Evolutionary conservation across 1,140 invertebrate genomes (phyloP), one percentile per base, ranked within the genome.

Genomic region (Mesaphorura yosii): DNA sequence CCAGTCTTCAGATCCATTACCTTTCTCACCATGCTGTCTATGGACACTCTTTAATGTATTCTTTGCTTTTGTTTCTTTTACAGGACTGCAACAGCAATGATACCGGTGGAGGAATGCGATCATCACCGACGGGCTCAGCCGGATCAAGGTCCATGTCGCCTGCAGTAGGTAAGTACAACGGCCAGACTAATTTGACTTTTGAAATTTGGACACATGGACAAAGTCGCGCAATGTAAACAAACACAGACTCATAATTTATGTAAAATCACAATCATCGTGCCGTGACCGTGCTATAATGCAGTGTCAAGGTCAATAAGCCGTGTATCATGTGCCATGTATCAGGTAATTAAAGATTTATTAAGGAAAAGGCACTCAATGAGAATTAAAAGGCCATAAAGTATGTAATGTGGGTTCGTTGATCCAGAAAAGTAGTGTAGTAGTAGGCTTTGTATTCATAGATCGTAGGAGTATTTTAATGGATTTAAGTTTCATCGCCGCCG

Each of bases 91-190:
- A 86, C 68, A 85, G 82, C 74, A 86, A 85, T 77, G 83, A 85
- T 69, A 51, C 42, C 39, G 38, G 39, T 31, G 51, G 41, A 48
- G 52, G 56, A 48, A 39, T 54, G 25, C 82, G 89, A 72, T 88
- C 88, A 55, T 88, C 85, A 66, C 88, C 89, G 63, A 90, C 87
- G 66, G 87, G 88, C 67, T 90, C 86, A 64, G 83, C 83, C 65
- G 87, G 88, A 69, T 92, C 88, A 64, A 80, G 88, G 72, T 93
- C 88, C 69, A 91, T 92, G 84, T 93, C 89, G 70, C 89, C 89
- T 67, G 88, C 88, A 73, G 86, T 92, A 68, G 87, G 88, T 90
- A 69, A 79, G 84, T 53, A 42, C 41, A n/a, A n/a, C n/a, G 41
- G 41, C 39, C 41, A 37, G 15, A 31, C 41, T 7, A 47, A 41